phyloP scores from a whole-genome alignment of 2,797 vertebrate genomes.

The Pithecia hirsuta region DNA sequence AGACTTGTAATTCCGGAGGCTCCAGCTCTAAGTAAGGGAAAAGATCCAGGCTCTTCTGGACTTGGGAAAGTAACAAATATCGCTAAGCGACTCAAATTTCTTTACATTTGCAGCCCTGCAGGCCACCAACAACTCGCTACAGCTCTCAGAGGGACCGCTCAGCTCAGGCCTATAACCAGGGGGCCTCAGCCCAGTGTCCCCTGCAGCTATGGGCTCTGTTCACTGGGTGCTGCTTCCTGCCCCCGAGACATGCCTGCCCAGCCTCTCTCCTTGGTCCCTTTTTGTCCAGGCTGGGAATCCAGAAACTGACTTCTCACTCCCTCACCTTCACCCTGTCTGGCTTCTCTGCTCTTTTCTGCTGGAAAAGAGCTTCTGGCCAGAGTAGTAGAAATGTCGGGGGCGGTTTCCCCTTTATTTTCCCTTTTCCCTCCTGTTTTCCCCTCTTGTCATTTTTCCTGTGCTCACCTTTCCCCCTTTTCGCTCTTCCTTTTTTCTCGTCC shows the following conservation, averaged over 20 bases:
- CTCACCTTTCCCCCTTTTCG: not conserved
- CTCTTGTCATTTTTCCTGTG: not conserved
- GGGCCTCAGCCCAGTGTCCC: not conserved
- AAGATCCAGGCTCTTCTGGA: not conserved
- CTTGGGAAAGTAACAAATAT: not conserved
- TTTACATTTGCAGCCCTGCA: not conserved
- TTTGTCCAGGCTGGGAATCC: not conserved
- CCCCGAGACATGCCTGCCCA: not conserved
- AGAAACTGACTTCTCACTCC: not conserved
- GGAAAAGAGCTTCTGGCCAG: not conserved
- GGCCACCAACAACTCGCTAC: not conserved
- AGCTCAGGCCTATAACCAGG: not conserved
- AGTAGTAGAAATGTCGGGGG: not conserved
- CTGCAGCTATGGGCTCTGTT: too few species aligned
- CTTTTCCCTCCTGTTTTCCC: not conserved
- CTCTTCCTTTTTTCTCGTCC: not conserved
- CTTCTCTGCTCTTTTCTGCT: not conserved
- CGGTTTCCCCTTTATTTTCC: not conserved
- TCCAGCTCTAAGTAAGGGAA: not conserved
- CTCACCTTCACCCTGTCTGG: not conserved
- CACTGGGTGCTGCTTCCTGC: not conserved
- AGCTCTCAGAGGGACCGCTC: not conserved
- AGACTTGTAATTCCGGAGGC: not conserved
- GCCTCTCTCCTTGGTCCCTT: not conserved
- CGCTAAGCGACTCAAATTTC: not conserved